phyloP scores from a whole-genome alignment of 2,888 invertebrate genomes.

The Portevinia maculata region DNA sequence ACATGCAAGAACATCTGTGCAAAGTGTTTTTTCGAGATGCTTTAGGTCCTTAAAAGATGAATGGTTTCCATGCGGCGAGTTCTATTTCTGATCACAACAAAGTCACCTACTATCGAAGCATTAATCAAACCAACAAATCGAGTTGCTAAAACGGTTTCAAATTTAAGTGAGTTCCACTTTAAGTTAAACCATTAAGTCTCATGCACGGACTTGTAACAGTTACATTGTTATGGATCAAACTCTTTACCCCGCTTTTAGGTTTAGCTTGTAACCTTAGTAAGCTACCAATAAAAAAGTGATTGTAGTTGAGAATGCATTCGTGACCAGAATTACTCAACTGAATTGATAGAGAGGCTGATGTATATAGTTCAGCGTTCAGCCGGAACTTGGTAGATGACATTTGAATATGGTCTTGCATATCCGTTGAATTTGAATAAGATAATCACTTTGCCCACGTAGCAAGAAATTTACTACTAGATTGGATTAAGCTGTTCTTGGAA shows the following conservation, averaged over 20 bases:
- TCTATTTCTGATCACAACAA: conserved; percentile 28
- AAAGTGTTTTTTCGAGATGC: conserved; percentile 37
- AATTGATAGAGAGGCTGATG: conserved; percentile 46
- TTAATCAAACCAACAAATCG: conserved; percentile 41
- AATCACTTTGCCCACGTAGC: background rate
- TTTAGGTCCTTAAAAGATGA: conserved; percentile 54
- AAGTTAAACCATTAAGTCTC: conserved; percentile 35
- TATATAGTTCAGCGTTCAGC: conserved; percentile 54
- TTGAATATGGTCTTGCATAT: conserved; percentile 52
- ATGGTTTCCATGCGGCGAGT: conserved; percentile 12
- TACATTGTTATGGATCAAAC: conserved; percentile 54
- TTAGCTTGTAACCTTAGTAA: conserved; percentile 38
- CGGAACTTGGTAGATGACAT: conserved; percentile 63
- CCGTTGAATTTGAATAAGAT: conserved; percentile 45
- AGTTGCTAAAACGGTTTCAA: conserved; percentile 17
- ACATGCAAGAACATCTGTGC: background rate
- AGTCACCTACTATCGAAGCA: conserved; percentile 46
- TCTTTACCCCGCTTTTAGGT: conserved; percentile 40
- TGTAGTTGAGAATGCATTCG: conserved; percentile 67
- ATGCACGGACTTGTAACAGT: conserved; percentile 25
- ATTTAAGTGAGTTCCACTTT: conserved; percentile 25
- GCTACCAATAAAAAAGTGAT: conserved; percentile 61
- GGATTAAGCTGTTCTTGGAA: too few relatives aligned
- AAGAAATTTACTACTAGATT: conserved; percentile 11
- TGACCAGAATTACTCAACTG: conserved; percentile 65